Evolutionary conservation across 2,888 invertebrate genomes (phyloP).

Genomic region (Nomada fabriciana): DNA sequence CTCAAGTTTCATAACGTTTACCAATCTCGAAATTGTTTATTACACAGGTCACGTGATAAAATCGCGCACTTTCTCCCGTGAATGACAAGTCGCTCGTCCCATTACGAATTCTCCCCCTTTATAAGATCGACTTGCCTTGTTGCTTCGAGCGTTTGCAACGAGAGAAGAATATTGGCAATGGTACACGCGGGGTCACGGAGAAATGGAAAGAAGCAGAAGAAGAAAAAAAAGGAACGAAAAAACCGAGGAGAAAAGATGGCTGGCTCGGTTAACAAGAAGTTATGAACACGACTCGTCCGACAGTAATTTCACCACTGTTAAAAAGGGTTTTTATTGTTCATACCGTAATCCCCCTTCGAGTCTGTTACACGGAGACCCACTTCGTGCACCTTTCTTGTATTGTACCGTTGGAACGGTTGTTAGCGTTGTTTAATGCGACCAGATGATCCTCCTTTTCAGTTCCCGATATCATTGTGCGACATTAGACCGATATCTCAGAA

Average conservation of each 20-base stretch:
- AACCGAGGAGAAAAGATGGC: slow-evolving; percentile 15
- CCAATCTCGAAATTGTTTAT: slow-evolving; percentile 2
- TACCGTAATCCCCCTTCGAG: slow-evolving; percentile 12
- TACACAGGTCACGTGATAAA: neutral
- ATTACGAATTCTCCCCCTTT: slow-evolving; percentile 28
- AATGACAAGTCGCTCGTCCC: slow-evolving; percentile 30
- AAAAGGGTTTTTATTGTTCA: slow-evolving; percentile 47
- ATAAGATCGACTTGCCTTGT: neutral
- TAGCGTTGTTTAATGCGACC: slow-evolving; percentile 23
- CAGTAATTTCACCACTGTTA: slow-evolving; percentile 50
- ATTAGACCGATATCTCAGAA: neutral
- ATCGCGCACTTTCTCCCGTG: slow-evolving; percentile 21
- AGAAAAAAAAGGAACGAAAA: neutral
- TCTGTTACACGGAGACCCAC: slow-evolving; percentile 20
- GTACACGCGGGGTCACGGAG: slow-evolving; percentile 9
- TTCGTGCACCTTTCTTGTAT: neutral
- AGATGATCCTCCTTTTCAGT: slow-evolving; percentile 1
- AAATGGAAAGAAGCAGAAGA: neutral
- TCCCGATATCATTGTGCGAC: neutral
- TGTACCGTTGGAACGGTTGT: slow-evolving; percentile 18
- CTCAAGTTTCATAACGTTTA: neutral
- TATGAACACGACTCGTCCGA: slow-evolving; percentile 56
- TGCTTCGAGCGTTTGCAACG: slow-evolving; percentile 9
- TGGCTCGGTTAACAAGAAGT: slow-evolving; percentile 66
- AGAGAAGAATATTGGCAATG: slow-evolving; percentile 50